Conservation (phyloP, 64 coral and sea anemone species). For the Acropora tenuis region DNA sequence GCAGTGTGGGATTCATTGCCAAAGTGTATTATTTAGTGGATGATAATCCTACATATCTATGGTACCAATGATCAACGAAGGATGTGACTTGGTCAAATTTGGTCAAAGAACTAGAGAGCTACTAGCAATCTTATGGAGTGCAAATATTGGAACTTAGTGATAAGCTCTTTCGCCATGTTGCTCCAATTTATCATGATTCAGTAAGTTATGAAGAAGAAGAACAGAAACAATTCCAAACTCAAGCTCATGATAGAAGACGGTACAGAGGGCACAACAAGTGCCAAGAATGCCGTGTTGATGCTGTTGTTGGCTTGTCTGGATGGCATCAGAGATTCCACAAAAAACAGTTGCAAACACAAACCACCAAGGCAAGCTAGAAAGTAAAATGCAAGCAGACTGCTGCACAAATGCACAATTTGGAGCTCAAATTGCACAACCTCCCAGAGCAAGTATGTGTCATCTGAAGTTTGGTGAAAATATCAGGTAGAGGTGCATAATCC, state of each 20-base stretch:
- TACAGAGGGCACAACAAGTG: no score
- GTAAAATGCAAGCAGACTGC: no score
- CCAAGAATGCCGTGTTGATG: no score
- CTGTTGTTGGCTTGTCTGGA: no score
- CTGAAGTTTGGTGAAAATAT: no score
- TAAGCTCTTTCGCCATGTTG: conserved; percentile 31
- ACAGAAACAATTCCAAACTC: conserved; percentile 8
- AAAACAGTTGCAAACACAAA: no score
- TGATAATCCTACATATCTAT: conserved; percentile 2
- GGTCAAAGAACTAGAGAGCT: conserved; percentile 16
- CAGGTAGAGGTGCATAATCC: no score
- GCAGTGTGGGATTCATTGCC: conserved; percentile 18
- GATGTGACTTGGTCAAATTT: conserved; percentile 15
- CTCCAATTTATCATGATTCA: conserved; percentile 9
- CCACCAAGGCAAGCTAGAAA: no score
- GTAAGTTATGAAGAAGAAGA: neutral
- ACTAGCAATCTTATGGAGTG: conserved; percentile 10
- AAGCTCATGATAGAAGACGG: neutral
- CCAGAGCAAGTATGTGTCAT: no score
- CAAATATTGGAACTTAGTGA: neutral
- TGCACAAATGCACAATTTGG: no score
- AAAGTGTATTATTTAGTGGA: conserved; percentile 40
- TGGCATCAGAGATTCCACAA: no score
- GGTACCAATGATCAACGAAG: neutral
- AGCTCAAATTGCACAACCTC: no score